Percentiles rank a stretch among this genome's conserved stretches.
Conservation (phyloP, 2,888 invertebrate species). For the Polyommatus iphigenia region DNA sequence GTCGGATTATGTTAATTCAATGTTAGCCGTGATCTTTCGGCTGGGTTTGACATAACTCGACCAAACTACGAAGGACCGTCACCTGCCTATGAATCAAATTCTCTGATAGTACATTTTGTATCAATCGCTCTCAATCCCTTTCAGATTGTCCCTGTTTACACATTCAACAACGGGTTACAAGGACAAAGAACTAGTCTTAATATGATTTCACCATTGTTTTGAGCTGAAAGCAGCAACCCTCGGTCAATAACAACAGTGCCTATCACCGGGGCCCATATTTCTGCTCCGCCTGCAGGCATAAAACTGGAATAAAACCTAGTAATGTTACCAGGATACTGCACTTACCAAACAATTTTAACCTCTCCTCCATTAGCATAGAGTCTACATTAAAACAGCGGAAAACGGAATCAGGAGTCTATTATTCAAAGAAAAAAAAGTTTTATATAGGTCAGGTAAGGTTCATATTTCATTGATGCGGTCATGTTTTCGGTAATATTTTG, state of each 20-base stretch:
- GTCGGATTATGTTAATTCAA: too few relatives aligned
- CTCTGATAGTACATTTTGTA: background rate
- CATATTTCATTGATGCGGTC: constrained; percentile 10
- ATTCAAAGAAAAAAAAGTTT: background rate
- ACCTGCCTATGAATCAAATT: too few relatives aligned
- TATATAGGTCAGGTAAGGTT: constrained; percentile 3
- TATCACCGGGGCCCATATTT: constrained; percentile 3
- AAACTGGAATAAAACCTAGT: constrained; percentile 26
- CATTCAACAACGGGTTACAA: background rate
- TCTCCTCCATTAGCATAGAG: background rate
- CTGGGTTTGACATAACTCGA: too few relatives aligned
- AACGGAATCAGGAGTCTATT: background rate
- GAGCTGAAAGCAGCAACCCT: background rate
- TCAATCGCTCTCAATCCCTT: background rate
- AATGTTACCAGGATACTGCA: constrained; percentile 24
- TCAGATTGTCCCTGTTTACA: background rate
- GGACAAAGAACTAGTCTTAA: constrained; percentile 11
- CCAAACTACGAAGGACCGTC: too few relatives aligned
- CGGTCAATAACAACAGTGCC: constrained; percentile 22
- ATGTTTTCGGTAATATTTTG: constrained; percentile 19
- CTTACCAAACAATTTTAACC: background rate
- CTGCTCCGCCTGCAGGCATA: constrained; percentile 23
- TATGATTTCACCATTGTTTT: constrained; percentile 5
- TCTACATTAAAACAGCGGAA: background rate
- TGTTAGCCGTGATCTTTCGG: too few relatives aligned